Evolutionary conservation across 1,140 invertebrate species (phyloP).

Genomic region (Cyphomyrmex costatus): DNA sequence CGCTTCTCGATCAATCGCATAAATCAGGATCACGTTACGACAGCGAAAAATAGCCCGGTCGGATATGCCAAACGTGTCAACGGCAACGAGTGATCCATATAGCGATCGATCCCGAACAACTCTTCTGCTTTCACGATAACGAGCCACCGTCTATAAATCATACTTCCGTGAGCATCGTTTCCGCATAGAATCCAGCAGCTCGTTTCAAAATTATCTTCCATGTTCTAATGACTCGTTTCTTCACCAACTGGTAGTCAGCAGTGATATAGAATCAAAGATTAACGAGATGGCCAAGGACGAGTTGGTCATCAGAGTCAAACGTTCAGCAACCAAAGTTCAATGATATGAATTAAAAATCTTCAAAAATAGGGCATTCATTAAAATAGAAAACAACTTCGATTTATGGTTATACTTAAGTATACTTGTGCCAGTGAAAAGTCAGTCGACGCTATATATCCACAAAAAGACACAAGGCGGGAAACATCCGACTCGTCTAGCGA

Average conservation of each 20-base stretch:
- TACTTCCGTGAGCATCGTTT: slow-evolving; percentile 76
- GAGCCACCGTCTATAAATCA: slow-evolving; percentile 84
- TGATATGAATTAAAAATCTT: slow-evolving; percentile 10
- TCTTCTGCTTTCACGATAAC: slow-evolving; percentile 84
- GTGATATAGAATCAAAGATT: slow-evolving; percentile 19
- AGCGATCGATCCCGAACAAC: slow-evolving; percentile 62
- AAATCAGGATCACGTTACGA: slow-evolving; percentile 57
- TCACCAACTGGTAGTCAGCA: slow-evolving; percentile 27
- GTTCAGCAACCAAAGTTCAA: not conserved
- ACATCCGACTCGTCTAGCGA: slow-evolving; percentile 60
- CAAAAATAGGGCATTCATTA: not conserved
- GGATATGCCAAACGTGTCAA: slow-evolving; percentile 71
- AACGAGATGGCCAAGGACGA: not conserved
- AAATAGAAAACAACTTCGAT: slow-evolving; percentile 7
- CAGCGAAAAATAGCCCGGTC: slow-evolving; percentile 71
- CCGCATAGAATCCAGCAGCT: slow-evolving; percentile 69
- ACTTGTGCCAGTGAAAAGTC: not conserved
- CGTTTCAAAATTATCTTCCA: slow-evolving; percentile 75
- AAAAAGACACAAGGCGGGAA: slow-evolving; percentile 58
- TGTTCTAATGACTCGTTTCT: slow-evolving; percentile 68
- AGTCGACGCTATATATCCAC: slow-evolving; percentile 24
- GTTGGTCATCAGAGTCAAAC: not conserved
- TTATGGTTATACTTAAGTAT: not conserved
- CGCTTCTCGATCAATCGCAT: slow-evolving; percentile 58
- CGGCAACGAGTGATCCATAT: slow-evolving; percentile 61